These are phyloP conservation scores for Leptodactylus fallax DNA, from an alignment of 2,797 vertebrate species.

Conservation along the genomic window DNA sequence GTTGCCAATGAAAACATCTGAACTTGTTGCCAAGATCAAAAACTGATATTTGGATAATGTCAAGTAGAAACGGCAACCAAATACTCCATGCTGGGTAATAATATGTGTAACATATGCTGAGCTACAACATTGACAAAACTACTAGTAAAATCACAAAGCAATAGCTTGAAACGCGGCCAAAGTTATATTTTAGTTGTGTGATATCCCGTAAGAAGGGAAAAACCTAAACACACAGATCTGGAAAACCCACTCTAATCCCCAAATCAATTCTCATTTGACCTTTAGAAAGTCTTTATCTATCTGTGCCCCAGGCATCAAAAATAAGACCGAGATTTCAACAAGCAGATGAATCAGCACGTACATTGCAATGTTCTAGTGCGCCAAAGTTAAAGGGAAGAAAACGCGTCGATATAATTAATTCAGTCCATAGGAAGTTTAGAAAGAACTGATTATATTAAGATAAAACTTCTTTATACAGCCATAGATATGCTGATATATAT, in stretches of 20 bases:
- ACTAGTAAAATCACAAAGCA: conserved; percentile 7
- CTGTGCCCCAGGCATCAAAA: conserved; percentile 45
- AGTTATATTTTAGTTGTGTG: not conserved
- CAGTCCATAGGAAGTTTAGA: conserved; percentile 12
- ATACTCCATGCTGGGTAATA: not conserved
- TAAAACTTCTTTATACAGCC: not conserved
- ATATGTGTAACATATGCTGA: not conserved
- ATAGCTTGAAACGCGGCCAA: conserved; percentile 8
- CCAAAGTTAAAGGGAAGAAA: conserved; percentile 28
- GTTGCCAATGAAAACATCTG: not conserved
- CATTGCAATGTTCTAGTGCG: conserved; percentile 38
- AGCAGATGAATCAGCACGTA: conserved; percentile 45
- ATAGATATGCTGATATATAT: not conserved
- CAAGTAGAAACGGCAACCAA: not conserved
- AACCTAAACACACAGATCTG: conserved; percentile 24
- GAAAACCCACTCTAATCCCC: conserved; percentile 17
- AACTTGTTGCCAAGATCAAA: not conserved
- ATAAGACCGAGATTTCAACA: conserved; percentile 26
- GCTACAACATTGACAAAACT: conserved; percentile 1
- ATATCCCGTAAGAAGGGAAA: not conserved
- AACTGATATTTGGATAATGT: not conserved
- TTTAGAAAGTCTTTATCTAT: conserved; percentile 49
- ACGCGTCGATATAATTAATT: conserved; percentile 17
- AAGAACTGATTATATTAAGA: not conserved
- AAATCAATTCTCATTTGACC: conserved; percentile 53